Evolutionary conservation across 1,140 invertebrate genomes (phyloP), one percentile per base, ranked within the genome.

Genomic region (Papilio helenus): DNA sequence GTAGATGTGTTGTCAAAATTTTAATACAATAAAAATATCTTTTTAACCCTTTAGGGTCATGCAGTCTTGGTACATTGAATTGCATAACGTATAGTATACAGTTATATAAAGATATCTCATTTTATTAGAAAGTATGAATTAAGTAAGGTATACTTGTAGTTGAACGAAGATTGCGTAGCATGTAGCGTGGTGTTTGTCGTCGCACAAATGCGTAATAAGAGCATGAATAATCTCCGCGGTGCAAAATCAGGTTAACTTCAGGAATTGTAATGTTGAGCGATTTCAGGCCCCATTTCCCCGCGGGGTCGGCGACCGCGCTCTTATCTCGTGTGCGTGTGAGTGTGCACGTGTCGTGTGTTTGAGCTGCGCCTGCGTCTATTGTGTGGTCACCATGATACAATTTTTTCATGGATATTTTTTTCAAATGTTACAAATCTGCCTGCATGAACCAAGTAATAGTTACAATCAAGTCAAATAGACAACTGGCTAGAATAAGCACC

Each of bases 231-330:
- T 79, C 76, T 80, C 61, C 8, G 26, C 23, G 46, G 14, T 76
- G 73, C 73, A 65, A 77, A 77, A 77, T 77, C 55, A 77, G 76
- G 76, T 77, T 77, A 77, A 77, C 76, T 77, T 77, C 76, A 77
- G 76, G 80, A 82, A 86, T 85, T 85, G 88, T 86, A 87, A 87
- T 88, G 84, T 87, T 82, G 79, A 88, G 81, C 78, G 79, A 86
- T 91, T 91, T 92, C 90, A 91, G 89, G 87, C 87, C 86, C 84
- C 87, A 90, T 89, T 90, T 90, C 83, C 84, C 84, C 81, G 65
- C 78, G 80, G 85, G 92, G 88, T 92, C 89, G 88, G 39, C 85
- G 90, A 88, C 89, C 92, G 87, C n/a, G 81, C 87, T 88, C 91
- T 92, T 93, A 92, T 93, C 92, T 89, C 58, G 82, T 86, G 82